Evolutionary conservation across 2,113 vertebrate species (phyloP), one percentile per base, ranked within the genome.

Genomic region (Tringa solitaria): DNA sequence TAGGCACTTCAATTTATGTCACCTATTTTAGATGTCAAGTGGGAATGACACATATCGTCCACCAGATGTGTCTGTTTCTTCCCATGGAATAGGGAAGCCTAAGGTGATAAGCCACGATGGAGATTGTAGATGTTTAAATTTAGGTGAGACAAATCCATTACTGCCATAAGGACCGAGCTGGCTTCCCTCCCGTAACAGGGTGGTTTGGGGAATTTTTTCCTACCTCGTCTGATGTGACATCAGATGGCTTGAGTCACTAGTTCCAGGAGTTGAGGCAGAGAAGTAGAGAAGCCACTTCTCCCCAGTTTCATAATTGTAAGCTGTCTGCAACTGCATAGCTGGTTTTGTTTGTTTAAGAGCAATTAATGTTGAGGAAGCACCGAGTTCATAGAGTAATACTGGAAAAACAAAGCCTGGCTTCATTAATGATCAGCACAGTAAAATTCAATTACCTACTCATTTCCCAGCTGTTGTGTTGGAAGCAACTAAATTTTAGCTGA

Each of bases 291-390:
- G 61, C 76, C 20, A 57, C 12, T 93, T 94, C 73, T 93, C 53
- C 37, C 37, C 41, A 50, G 0, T 91, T 88, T 92, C 63, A 61
- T 78, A 73, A 93, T 15, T 53, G 32, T 68, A 21, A 94, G 54
- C 70, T 85, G 26, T 41, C 84, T 89, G 73, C 45, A 94, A 53
- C 18, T 27, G 30, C 30, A 53, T 12, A 87, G 70, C 70, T 92
- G 16, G 41, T 84, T 93, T 32, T 37, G 30, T 95, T 87, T 87
- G 73, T 89, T 90, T 84, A 46, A 85, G 30, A 87, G 77, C 69
- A 83, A 51, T 82, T 96, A 61, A 23, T 67, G 41, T 59, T 92
- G 93, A 83, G 89, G 93, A 93, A 91, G 57, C 65, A 82, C 9
- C 59, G 6, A 1, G 33, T 86, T 92, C 41, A 35, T 48, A 73